Conservation (phyloP, 2,113 vertebrate genomes). For the Xiphophorus hellerii region DNA sequence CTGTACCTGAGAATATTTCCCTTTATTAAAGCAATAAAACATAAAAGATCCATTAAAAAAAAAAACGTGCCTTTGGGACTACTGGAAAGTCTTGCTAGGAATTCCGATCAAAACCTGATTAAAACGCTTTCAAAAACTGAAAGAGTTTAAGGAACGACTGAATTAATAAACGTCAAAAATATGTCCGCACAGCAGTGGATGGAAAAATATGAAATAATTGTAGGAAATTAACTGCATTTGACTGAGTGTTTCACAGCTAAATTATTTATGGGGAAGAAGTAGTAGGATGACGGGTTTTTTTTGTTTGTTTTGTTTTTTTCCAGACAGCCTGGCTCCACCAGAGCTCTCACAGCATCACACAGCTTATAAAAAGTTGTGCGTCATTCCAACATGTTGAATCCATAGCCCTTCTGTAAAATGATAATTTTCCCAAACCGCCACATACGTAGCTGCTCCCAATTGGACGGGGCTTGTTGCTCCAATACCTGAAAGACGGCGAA, state of each 20-base stretch:
- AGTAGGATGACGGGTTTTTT: too few species aligned
- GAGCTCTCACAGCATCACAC: too few species aligned
- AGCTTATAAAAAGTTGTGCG: too few species aligned
- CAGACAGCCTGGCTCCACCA: too few species aligned
- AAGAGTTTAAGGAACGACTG: neutral
- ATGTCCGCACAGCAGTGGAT: neutral
- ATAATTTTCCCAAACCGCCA: too few species aligned
- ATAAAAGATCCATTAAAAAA: conserved; percentile 4
- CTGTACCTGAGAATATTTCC: conserved; percentile 30
- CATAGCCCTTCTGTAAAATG: too few species aligned
- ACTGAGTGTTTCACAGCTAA: neutral
- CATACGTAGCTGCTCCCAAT: too few species aligned
- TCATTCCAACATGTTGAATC: too few species aligned
- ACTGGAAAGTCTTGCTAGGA: neutral
- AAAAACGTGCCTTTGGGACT: conserved; percentile 8
- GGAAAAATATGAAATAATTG: neutral
- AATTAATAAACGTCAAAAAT: neutral
- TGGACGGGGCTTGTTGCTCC: too few species aligned
- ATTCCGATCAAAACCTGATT: neutral
- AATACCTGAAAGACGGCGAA: too few species aligned
- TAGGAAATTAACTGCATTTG: neutral
- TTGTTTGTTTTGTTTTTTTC: too few species aligned
- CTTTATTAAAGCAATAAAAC: conserved; percentile 30
- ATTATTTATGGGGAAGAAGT: too few species aligned
- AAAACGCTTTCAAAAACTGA: neutral